phyloP scores from a whole-genome alignment of 2,888 invertebrate genomes.

The Minunthozetes semirufus region DNA sequence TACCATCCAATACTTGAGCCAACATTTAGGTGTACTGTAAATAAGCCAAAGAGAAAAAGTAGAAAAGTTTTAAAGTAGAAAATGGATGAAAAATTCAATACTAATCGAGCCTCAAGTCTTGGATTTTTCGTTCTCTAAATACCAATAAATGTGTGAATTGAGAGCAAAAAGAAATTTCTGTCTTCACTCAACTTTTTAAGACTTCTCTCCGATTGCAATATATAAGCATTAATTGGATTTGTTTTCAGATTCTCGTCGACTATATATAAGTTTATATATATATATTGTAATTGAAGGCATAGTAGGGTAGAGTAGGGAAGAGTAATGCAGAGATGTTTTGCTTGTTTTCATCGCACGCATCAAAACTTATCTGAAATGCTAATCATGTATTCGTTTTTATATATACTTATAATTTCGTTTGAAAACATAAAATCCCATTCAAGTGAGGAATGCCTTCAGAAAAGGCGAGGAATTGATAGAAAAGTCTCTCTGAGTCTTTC shows the following conservation, averaged over 20 bases:
- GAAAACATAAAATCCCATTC: neutral
- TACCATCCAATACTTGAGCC: neutral
- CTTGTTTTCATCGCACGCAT: neutral
- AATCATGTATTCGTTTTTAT: constrained; percentile 3
- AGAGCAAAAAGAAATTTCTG: too few relatives aligned
- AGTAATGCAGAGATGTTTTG: neutral
- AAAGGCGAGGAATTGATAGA: neutral
- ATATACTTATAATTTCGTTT: constrained; percentile 3
- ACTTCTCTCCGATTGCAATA: neutral
- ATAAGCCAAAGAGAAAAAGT: neutral
- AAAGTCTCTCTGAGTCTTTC: neutral
- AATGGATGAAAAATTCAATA: constrained; percentile 2
- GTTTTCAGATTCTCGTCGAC: neutral
- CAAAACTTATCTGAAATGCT: neutral
- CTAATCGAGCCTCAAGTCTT: neutral
- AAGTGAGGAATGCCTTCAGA: neutral
- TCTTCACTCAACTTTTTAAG: too few relatives aligned
- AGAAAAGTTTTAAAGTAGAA: neutral
- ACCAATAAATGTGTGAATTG: too few relatives aligned
- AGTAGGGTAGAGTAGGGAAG: too few relatives aligned
- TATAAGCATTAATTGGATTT: neutral
- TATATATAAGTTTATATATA: too few relatives aligned
- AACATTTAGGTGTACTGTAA: constrained; percentile 9
- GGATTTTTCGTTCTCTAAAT: neutral
- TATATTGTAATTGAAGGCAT: neutral